These are phyloP conservation scores for Tetragonula clypearis DNA, from an alignment of 1,140 invertebrate genomes.

Conservation along the genomic window DNA sequence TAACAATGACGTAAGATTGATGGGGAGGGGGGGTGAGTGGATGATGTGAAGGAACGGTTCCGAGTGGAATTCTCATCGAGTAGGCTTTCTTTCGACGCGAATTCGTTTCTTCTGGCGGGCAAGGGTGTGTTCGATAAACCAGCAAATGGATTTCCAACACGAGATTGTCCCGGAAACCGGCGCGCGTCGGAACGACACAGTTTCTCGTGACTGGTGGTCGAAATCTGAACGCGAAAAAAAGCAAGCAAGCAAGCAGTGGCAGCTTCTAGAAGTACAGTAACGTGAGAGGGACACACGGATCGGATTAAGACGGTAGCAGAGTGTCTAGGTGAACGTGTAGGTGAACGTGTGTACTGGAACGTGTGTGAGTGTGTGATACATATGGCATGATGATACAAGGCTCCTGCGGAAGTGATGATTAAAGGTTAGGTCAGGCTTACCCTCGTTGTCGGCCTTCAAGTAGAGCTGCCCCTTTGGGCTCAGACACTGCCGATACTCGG, in stretches of 20 bases:
- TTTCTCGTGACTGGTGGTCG: slow-evolving; percentile 11
- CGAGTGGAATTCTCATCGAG: neutral
- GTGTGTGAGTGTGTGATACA: slow-evolving; percentile 44
- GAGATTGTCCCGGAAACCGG: neutral
- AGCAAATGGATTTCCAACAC: neutral
- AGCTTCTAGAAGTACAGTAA: slow-evolving; percentile 67
- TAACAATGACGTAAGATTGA: neutral
- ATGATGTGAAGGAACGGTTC: neutral
- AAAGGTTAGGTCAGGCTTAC: slow-evolving; percentile 85
- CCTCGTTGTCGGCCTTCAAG: slow-evolving; percentile 90
- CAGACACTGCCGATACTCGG: slow-evolving; percentile 85
- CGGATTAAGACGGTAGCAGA: slow-evolving; percentile 61
- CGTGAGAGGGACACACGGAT: slow-evolving; percentile 63
- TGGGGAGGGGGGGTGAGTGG: too few species aligned
- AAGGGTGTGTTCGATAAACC: neutral
- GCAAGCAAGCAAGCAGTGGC: slow-evolving; percentile 77
- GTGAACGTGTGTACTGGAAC: slow-evolving; percentile 18
- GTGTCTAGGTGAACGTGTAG: slow-evolving; percentile 57
- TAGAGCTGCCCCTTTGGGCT: slow-evolving; percentile 90
- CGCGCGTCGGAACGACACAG: neutral
- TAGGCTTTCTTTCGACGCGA: neutral
- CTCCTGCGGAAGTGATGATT: slow-evolving; percentile 79
- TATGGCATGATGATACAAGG: slow-evolving; percentile 71
- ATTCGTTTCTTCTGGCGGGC: neutral
- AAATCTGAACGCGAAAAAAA: slow-evolving; percentile 66